Base-by-base conservation (phyloP, 2,888 invertebrate genomes). In the Plusia festucae region DNA sequence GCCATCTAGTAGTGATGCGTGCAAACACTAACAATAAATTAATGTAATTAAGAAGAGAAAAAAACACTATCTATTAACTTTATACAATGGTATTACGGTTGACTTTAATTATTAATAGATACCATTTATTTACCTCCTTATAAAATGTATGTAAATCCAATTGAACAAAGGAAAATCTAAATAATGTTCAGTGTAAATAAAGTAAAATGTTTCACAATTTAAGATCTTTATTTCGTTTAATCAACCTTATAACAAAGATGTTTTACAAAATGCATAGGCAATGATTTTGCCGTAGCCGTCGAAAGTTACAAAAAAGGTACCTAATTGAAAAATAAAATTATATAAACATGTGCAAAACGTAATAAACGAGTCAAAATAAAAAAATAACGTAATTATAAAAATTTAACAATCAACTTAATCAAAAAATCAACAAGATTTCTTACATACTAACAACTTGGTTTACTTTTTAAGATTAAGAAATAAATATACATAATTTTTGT, bases 221-320 rank as follows among this genome's bases (percentile, higher is more conserved):
- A 15, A 69, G 11, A 52, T 46, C 22, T 78, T 70, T 69, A 66
- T 76, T 82, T 75, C 71, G 16, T 67, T 52, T 73, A 83, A 85
- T 85, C 78, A 85, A 82, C 78, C 64, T 70, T 73, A 73, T 66
- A 73, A 68, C 24, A 79, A 78, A 63, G 65, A 60, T 60, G 57
- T 53, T 68, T 73, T 73, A 61, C 65, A 67, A 72, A 70, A 56
- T 62, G 64, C 46, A 54, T 62, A 20, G 65, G 78, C 80, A 62
- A 60, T 74, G 70, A 76, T 77, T 76, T 66, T 18, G 59, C 77
- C 63, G 22, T 16, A 62, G 60, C 60, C 27, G 8, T 55, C 13
- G 34, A 46, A 44, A 52, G 13, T 54, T 30, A 24, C 24, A 16
- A 53, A 44, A 24, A 7, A 49, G 53, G 20, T 20, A 24, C 8